Conservation (phyloP, 2,888 invertebrate species). For the Sphinx pinastri region DNA sequence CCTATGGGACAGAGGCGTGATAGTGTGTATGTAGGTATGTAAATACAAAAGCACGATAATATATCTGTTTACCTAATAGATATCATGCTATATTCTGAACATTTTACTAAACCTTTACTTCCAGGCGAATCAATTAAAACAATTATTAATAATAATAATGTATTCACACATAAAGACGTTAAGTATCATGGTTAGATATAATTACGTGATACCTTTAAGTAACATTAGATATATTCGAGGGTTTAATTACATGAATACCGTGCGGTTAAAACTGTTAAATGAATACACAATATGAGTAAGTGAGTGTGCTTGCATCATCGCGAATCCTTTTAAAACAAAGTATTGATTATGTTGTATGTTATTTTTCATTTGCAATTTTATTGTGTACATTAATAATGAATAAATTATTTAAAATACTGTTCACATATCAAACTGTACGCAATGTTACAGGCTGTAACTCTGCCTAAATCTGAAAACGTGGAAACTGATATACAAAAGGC, state of each 20-base stretch:
- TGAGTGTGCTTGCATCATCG: neutral
- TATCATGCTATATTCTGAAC: no score
- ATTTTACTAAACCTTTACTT: no score
- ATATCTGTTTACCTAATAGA: no score
- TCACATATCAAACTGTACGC: slow-evolving; percentile 28
- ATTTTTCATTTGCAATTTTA: slow-evolving; percentile 22
- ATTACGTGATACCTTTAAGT: no score
- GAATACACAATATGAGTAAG: neutral
- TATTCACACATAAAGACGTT: no score
- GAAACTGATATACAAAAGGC: slow-evolving; percentile 86
- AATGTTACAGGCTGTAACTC: slow-evolving; percentile 66
- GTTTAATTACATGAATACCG: neutral
- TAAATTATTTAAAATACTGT: slow-evolving; percentile 1
- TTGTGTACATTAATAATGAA: neutral
- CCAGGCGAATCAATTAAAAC: no score
- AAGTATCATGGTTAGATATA: no score
- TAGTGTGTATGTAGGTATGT: no score
- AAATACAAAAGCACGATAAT: no score
- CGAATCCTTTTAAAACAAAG: slow-evolving; percentile 29
- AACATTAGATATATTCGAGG: no score
- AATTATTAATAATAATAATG: no score
- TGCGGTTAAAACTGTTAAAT: neutral
- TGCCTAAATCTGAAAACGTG: slow-evolving; percentile 69
- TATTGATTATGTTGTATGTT: slow-evolving; percentile 31
- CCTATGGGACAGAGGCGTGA: no score